These are phyloP conservation scores for Cyprinodon tularosa DNA, from an alignment of 2,113 vertebrate species.

Conservation along the genomic window DNA sequence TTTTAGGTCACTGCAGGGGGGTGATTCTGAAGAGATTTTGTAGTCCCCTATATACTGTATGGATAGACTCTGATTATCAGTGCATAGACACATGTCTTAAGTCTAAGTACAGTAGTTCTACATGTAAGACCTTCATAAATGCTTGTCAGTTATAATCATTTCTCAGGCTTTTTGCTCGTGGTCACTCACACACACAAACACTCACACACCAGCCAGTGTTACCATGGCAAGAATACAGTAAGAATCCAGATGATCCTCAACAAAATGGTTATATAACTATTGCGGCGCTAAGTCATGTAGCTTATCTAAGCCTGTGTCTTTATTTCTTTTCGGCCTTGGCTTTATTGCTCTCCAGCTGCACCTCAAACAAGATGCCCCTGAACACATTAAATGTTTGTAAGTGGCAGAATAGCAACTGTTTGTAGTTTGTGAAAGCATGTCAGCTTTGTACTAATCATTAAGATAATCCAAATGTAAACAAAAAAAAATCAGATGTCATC, in stretches of 20 bases:
- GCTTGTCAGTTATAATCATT: slow-evolving; percentile 24
- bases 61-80: slow-evolving; percentile 27
- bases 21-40: slow-evolving; percentile 57
- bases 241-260: slow-evolving; percentile 77
- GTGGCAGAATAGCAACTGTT: slow-evolving; percentile 41
- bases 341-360: slow-evolving; percentile 50
- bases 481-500: slow-evolving; percentile 48
- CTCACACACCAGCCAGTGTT: slow-evolving; percentile 55
- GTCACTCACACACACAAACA: slow-evolving; percentile 38
- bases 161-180: slow-evolving; percentile 30
- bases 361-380: slow-evolving; percentile 41
- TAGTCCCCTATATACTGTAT: slow-evolving; percentile 12
- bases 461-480: slow-evolving; percentile 24
- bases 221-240: slow-evolving; percentile 80
- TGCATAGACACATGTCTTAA: background rate
- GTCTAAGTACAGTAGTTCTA: background rate
- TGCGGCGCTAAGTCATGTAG: slow-evolving; percentile 68
- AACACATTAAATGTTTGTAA: slow-evolving; percentile 55
- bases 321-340: slow-evolving; percentile 47
- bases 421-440: slow-evolving; percentile 36
- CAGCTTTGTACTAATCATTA: slow-evolving; percentile 35
- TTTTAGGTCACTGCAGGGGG: slow-evolving; percentile 48
- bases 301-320: slow-evolving; percentile 71
- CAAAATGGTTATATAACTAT: slow-evolving; percentile 82
- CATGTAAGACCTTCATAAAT: slow-evolving; percentile 14